Percentiles rank a stretch among this genome's conserved stretches.
These are phyloP conservation scores for Leptopilina myrica DNA, from an alignment of 2,888 invertebrate species.

Conservation along the genomic window DNA sequence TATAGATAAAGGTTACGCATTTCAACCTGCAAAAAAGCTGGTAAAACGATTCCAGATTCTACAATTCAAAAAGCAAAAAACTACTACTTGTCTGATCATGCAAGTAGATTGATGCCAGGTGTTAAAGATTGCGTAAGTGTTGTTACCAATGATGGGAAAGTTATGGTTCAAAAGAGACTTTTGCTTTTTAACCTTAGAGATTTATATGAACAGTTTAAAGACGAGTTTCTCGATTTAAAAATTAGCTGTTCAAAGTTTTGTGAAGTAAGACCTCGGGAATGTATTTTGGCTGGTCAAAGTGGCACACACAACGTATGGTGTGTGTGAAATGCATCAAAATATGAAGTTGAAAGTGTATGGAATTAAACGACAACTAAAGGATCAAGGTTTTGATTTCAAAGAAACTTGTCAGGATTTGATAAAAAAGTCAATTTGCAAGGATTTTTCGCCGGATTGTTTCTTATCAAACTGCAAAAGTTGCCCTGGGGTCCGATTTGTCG, in stretches of 20 bases:
- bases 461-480: conserved; percentile 1
- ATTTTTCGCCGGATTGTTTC: background rate
- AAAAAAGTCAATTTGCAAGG: background rate
- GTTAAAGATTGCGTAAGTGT: conserved; percentile 41
- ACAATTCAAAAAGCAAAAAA: conserved; percentile 10
- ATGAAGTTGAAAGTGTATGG: background rate
- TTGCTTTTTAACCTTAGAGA: conserved; percentile 41
- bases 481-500: background rate
- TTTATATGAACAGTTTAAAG: conserved; percentile 30
- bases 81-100: conserved; percentile 40
- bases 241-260: background rate
- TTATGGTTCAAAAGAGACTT: conserved; percentile 37
- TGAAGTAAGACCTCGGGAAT: background rate
- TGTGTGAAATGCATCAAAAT: background rate
- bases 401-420: background rate
- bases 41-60: conserved; percentile 16
- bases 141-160: conserved; percentile 18
- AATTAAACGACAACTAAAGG: background rate
- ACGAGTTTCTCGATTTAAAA: background rate
- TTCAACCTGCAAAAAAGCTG: conserved; percentile 33
- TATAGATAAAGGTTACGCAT: conserved; percentile 14
- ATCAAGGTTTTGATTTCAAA: background rate
- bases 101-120: conserved; percentile 44
- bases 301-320: conserved; percentile 5
- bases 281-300: background rate